These are phyloP conservation scores for Maylandia zebra DNA, from an alignment of 2,113 vertebrate species.

Conservation along the genomic window DNA sequence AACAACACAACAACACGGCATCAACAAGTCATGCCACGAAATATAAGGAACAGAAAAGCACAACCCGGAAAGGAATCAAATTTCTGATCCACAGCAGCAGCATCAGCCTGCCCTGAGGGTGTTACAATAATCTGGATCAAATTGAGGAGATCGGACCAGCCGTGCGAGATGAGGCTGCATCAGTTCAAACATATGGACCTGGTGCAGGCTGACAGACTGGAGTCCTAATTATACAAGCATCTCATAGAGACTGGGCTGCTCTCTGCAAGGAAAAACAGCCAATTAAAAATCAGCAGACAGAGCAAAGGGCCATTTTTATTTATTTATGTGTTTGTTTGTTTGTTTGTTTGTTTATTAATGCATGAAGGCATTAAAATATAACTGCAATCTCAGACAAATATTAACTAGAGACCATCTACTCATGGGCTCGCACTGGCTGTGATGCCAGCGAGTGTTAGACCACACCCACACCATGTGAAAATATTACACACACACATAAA, in stretches of 20 bases:
- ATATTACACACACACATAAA: neutral
- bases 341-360: neutral
- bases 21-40: neutral
- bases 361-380: neutral
- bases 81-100: neutral
- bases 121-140: constrained; percentile 2
- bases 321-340: neutral
- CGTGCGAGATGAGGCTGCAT: neutral
- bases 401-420: neutral
- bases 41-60: neutral
- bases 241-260: neutral
- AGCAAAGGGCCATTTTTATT: neutral
- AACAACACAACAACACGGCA: neutral
- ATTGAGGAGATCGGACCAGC: neutral
- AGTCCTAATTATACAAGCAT: constrained; percentile 34
- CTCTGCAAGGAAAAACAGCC: neutral
- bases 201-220: constrained; percentile 24
- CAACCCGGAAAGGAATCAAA: neutral
- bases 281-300: neutral
- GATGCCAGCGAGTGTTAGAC: neutral
- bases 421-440: neutral
- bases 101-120: neutral
- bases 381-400: neutral
- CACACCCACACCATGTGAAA: neutral
- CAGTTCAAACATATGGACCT: neutral